These are phyloP conservation scores for Nematostella vectensis DNA, from an alignment of 92 coral and sea anemone species.

Conservation along the genomic window DNA sequence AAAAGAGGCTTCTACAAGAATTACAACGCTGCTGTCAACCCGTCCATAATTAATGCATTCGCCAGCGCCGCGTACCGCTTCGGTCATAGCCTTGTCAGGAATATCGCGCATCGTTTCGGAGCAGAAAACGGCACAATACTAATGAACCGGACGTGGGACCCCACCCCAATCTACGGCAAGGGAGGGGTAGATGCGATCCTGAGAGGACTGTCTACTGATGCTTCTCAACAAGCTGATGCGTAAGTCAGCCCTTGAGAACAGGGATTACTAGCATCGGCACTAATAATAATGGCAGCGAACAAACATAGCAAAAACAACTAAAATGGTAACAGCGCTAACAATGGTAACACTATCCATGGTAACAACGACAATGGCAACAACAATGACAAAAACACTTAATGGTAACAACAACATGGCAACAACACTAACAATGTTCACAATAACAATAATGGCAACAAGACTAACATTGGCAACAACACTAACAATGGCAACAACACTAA, in stretches of 20 bases:
- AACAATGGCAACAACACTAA: no score
- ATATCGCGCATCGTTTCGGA: slow-evolving; percentile 4
- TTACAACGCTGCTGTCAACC: not conserved
- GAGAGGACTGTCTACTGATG: slow-evolving; percentile 25
- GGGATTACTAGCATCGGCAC: no score
- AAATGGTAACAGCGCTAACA: no score
- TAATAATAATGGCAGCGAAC: no score
- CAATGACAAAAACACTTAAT: no score
- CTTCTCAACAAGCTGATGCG: slow-evolving; percentile 27
- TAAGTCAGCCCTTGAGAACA: slow-evolving; percentile 14
- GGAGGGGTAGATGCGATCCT: slow-evolving; percentile 35
- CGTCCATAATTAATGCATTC: slow-evolving; percentile 18
- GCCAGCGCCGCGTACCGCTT: slow-evolving; percentile 38
- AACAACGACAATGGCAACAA: no score
- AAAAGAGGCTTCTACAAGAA: slow-evolving; percentile 6
- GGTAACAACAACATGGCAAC: no score
- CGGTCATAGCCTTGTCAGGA: slow-evolving; percentile 28
- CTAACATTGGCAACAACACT: no score
- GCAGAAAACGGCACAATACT: not conserved
- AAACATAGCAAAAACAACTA: no score
- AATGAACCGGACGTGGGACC: slow-evolving; percentile 10
- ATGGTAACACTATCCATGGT: no score
- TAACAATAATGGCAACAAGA: no score
- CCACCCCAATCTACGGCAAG: slow-evolving; percentile 14
- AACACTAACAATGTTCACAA: no score